phyloP scores from a whole-genome alignment of 2,797 vertebrate genomes.

The Emys orbicularis region DNA sequence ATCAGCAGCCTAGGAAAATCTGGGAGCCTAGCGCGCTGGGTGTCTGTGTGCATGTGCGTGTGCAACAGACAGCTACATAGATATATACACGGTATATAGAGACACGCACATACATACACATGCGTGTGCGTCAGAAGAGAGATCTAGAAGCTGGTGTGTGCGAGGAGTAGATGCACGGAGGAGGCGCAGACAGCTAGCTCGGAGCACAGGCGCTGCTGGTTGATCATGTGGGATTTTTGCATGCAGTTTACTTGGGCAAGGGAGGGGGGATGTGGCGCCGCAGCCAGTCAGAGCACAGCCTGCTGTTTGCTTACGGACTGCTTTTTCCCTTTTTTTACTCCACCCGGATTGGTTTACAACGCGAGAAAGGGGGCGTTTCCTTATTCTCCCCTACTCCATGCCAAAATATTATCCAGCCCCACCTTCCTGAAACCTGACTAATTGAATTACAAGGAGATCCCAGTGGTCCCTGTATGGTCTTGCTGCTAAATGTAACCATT shows the following conservation, averaged over 20 bases:
- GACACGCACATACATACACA: conserved; percentile 58
- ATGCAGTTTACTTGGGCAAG: conserved; percentile 80
- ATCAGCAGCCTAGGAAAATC: conserved; percentile 30
- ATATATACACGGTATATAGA: background rate
- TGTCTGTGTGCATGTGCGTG: conserved; percentile 39
- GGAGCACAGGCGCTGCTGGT: conserved; percentile 57
- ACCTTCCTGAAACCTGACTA: conserved; percentile 88
- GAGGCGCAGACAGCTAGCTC: conserved; percentile 58
- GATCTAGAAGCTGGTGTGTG: conserved; percentile 26
- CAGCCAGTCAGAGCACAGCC: conserved; percentile 83
- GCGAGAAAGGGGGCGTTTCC: conserved; percentile 84
- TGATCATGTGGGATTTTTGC: conserved; percentile 81
- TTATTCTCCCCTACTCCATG: conserved; percentile 47
- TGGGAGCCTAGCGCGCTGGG: background rate
- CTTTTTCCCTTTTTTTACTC: conserved; percentile 60
- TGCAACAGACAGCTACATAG: conserved; percentile 35
- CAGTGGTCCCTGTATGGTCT: conserved; percentile 70
- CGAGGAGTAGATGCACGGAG: conserved; percentile 33
- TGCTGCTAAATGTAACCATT: conserved; percentile 71
- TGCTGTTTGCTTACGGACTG: conserved; percentile 79
- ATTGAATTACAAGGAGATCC: conserved; percentile 89
- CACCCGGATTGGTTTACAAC: conserved; percentile 87
- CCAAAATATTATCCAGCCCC: conserved; percentile 77
- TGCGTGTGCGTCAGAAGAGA: conserved; percentile 1
- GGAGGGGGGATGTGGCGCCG: conserved; percentile 71